phyloP scores from a whole-genome alignment of 1,140 invertebrate species.

The Pachypsylla venusta region DNA sequence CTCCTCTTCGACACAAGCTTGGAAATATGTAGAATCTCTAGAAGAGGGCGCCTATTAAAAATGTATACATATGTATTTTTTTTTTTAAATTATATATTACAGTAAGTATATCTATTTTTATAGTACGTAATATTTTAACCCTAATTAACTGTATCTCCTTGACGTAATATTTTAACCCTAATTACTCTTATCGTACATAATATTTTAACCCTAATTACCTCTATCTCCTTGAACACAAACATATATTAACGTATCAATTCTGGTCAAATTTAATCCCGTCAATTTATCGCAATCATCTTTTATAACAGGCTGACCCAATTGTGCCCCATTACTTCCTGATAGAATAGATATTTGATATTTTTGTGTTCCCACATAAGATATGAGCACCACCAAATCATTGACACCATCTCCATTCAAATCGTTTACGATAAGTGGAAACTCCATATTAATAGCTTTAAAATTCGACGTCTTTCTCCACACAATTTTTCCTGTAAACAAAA shows the following conservation, averaged over 20 bases:
- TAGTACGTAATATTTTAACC: no score
- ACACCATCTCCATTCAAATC: conserved; percentile 54
- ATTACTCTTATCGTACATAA: not conserved
- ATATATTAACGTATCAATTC: not conserved
- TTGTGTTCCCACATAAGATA: not conserved
- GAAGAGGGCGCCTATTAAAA: no score
- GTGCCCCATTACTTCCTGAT: not conserved
- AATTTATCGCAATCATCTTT: not conserved
- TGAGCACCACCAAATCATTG: conserved; percentile 43
- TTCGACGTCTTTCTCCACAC: conserved; percentile 32
- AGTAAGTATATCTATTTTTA: no score
- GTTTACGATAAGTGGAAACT: conserved; percentile 50
- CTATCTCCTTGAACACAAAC: not conserved
- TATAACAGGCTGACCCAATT: not conserved
- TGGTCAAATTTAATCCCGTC: not conserved
- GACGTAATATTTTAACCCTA: not conserved
- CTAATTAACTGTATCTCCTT: not conserved
- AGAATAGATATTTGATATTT: not conserved
- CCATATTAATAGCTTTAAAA: conserved; percentile 38
- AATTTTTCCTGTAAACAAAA: conserved; percentile 16
- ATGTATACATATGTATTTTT: not conserved
- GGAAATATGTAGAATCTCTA: no score
- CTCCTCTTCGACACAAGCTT: no score
- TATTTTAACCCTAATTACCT: not conserved
- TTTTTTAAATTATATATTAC: not conserved